These are phyloP conservation scores for Oostethus manadensis DNA, from an alignment of 2,113 vertebrate genomes.

Conservation along the genomic window DNA sequence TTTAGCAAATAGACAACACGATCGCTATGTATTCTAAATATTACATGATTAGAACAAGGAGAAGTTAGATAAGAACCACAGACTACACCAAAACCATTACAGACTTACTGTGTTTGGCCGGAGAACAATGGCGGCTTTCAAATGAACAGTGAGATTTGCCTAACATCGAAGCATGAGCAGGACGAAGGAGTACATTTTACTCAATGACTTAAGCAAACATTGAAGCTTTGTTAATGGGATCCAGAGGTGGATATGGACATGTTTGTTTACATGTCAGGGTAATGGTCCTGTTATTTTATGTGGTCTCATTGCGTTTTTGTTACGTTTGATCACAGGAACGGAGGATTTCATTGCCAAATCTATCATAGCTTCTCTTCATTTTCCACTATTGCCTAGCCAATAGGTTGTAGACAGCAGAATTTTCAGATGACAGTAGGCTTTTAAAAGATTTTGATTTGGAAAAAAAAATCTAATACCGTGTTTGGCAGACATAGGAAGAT, in stretches of 20 bases:
- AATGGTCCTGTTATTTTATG: slow-evolving; percentile 47
- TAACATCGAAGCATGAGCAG: slow-evolving; percentile 44
- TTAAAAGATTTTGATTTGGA: neutral
- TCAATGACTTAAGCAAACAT: slow-evolving; percentile 67
- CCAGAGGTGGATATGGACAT: slow-evolving; percentile 39
- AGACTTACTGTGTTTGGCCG: slow-evolving; percentile 58
- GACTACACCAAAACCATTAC: slow-evolving; percentile 63
- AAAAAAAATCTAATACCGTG: neutral
- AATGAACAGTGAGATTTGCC: slow-evolving; percentile 61
- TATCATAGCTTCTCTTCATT: slow-evolving; percentile 30
- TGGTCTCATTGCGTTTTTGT: slow-evolving; percentile 34
- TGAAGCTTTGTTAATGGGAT: slow-evolving; percentile 44
- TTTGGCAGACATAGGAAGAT: neutral
- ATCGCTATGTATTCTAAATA: slow-evolving; percentile 63
- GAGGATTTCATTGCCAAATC: neutral
- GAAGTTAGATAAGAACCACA: slow-evolving; percentile 51
- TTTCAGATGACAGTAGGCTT: slow-evolving; percentile 2
- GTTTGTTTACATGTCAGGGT: slow-evolving; percentile 58
- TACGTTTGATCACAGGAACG: slow-evolving; percentile 35
- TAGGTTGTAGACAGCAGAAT: neutral
- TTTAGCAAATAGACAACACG: slow-evolving; percentile 50
- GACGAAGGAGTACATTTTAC: slow-evolving; percentile 47
- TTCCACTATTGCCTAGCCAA: slow-evolving; percentile 27
- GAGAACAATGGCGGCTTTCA: slow-evolving; percentile 58
- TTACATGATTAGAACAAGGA: slow-evolving; percentile 65